These are phyloP conservation scores for Callyntrura sp. DNA, from an alignment of 2,888 invertebrate genomes.

Conservation along the genomic window DNA sequence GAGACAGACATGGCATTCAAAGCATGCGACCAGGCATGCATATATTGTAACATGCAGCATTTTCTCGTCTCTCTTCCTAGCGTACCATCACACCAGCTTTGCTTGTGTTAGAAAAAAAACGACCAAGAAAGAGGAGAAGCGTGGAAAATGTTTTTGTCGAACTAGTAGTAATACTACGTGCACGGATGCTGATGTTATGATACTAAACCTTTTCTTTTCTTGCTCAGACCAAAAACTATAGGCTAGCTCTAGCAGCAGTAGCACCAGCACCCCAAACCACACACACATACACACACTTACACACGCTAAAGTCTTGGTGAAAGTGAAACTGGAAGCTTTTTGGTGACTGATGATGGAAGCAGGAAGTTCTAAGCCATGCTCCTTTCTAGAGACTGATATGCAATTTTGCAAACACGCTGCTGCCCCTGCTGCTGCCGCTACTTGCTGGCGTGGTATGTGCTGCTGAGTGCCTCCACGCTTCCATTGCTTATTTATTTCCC, in stretches of 20 bases:
- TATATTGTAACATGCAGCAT: background rate
- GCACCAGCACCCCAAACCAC: too few species aligned
- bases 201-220: conserved; percentile 23
- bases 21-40: conserved; percentile 33
- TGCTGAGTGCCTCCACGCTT: background rate
- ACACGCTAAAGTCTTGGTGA: background rate
- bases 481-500: background rate
- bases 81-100: too few species aligned
- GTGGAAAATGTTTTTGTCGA: conserved; percentile 36
- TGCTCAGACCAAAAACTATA: background rate
- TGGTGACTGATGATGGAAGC: conserved; percentile 30
- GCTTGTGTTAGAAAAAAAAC: background rate
- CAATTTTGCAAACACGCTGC: conserved; percentile 22
- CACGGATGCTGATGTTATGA: conserved; percentile 31
- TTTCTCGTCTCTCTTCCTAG: background rate
- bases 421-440: too few species aligned
- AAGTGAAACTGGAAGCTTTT: conserved; percentile 42
- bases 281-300: background rate
- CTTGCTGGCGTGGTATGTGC: background rate
- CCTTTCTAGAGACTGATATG: conserved; percentile 38
- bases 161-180: background rate
- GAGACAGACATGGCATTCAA: background rate
- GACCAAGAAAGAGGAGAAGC: background rate
- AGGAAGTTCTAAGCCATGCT: conserved; percentile 43
- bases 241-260: too few species aligned